Percentiles rank a stretch among this genome's conserved stretches.
phyloP scores from a whole-genome alignment of 1,140 invertebrate genomes.

The Neodiprion virginianus region DNA sequence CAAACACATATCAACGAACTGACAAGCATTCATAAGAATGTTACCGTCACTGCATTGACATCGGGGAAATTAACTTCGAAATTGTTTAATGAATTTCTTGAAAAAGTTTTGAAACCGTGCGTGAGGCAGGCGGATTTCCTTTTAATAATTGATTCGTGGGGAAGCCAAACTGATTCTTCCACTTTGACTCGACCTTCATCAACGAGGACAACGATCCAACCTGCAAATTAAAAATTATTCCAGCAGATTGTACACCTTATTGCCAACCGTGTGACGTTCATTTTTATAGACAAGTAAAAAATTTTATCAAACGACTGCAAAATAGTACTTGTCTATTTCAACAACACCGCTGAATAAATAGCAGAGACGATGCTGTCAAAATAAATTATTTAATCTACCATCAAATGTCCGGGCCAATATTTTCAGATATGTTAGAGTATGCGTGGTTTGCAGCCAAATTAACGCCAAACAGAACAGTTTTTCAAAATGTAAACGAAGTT shows the following conservation, averaged over 20 bases:
- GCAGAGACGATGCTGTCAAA: constrained; percentile 26
- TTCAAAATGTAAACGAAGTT: constrained; percentile 22
- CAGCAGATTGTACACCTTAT: constrained; percentile 13
- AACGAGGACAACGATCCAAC: not conserved
- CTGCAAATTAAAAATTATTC: constrained; percentile 11
- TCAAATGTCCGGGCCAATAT: constrained; percentile 16
- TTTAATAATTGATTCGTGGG: constrained; percentile 26
- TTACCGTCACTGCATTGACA: constrained; percentile 24
- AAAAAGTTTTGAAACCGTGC: not conserved
- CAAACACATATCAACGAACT: constrained; percentile 13
- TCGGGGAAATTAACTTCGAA: constrained; percentile 27
- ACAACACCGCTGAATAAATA: constrained; percentile 12
- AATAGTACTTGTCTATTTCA: constrained; percentile 14
- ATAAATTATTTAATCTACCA: constrained; percentile 25
- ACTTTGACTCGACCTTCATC: not conserved
- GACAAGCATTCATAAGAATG: constrained; percentile 16
- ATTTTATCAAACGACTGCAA: constrained; percentile 22
- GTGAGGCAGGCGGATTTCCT: not conserved
- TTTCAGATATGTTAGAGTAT: constrained; percentile 25
- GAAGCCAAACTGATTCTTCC: constrained; percentile 17
- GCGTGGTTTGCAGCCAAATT: constrained; percentile 28
- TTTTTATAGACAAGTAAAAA: not conserved
- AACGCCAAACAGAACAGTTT: not conserved
- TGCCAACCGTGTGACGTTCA: constrained; percentile 22
- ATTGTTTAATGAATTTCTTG: constrained; percentile 20